Conservation (phyloP, 2,888 invertebrate species). For the Polia nebulosa region DNA sequence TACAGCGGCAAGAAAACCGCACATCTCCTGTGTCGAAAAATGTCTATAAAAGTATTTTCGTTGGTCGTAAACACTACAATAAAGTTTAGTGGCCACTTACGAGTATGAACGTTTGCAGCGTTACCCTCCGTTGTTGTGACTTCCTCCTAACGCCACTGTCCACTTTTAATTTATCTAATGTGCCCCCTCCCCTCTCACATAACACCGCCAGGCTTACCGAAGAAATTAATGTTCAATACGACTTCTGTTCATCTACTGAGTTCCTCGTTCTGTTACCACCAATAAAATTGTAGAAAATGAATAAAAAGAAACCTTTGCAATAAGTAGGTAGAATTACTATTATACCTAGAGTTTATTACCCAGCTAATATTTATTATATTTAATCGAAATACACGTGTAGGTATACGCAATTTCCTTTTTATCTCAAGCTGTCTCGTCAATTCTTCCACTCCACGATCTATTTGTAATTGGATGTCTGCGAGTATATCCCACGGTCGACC, state of each 20-base stretch:
- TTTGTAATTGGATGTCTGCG: conserved; percentile 63
- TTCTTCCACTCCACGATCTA: conserved; percentile 61
- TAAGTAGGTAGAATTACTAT: conserved; percentile 5
- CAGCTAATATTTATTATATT: conserved; percentile 12
- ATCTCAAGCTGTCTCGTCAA: conserved; percentile 56
- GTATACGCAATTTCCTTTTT: conserved; percentile 33
- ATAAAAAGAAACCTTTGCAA: conserved; percentile 2
- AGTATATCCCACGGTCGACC: conserved; percentile 52
- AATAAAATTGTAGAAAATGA: conserved; percentile 3
- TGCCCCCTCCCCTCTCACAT: conserved; percentile 48
- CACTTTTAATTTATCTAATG: conserved; percentile 78
- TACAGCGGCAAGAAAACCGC: conserved; percentile 54
- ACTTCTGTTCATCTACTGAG: conserved; percentile 17
- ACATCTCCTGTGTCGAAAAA: conserved; percentile 70
- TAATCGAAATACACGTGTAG: conserved; percentile 23
- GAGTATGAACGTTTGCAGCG: conserved; percentile 73
- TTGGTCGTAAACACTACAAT: conserved; percentile 85
- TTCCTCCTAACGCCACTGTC: conserved; percentile 68
- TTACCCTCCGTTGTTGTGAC: conserved; percentile 65
- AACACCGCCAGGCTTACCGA: conserved; percentile 51
- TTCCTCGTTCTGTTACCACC: not conserved
- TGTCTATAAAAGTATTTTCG: conserved; percentile 71
- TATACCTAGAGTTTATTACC: conserved; percentile 13
- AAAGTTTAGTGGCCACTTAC: conserved; percentile 86
- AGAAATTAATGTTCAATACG: conserved; percentile 53